These are phyloP conservation scores for Agelas oroides DNA, from an alignment of 37 sponge, comb jelly and placozoan species.

Conservation along the genomic window DNA sequence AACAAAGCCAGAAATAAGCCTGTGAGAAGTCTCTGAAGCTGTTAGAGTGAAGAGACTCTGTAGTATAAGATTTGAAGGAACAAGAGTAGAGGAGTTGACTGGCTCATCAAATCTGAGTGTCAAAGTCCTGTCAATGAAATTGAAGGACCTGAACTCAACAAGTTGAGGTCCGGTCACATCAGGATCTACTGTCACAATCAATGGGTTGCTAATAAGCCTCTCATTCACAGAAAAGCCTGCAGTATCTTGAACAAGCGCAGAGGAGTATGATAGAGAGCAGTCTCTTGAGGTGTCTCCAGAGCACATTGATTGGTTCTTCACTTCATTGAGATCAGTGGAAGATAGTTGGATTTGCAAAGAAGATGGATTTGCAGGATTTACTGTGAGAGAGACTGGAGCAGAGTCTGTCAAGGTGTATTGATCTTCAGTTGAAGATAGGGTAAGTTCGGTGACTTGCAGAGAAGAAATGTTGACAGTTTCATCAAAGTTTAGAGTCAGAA, in stretches of 20 bases:
- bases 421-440: slow-evolving; percentile 18
- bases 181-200: slow-evolving; percentile 34
- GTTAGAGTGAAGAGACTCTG: slow-evolving; percentile 50
- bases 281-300: slow-evolving; percentile 14
- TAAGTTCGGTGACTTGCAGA: slow-evolving; percentile 42
- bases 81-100: slow-evolving; percentile 38
- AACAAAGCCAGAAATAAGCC: slow-evolving; percentile 2
- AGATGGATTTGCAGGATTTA: slow-evolving; percentile 8
- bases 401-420: slow-evolving; percentile 50
- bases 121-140: slow-evolving; percentile 65
- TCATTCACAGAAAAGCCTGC: slow-evolving; percentile 32
- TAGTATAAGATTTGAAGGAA: slow-evolving; percentile 46
- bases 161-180: slow-evolving; percentile 79
- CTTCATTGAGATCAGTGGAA: slow-evolving; percentile 58
- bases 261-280: slow-evolving; percentile 66
- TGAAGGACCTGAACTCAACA: slow-evolving; percentile 63
- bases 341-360: slow-evolving; percentile 29
- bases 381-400: not conserved
- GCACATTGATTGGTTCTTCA: slow-evolving; percentile 63
- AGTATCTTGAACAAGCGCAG: slow-evolving; percentile 59
- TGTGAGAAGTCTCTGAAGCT: slow-evolving; percentile 19
- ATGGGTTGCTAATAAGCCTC: slow-evolving; percentile 43
- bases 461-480: slow-evolving; percentile 67
- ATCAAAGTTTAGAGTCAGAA: slow-evolving; percentile 69
- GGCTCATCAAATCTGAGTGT: slow-evolving; percentile 86